A percentile compares a stretch with the other conserved stretches of the same genome.
These are phyloP conservation scores for Paradisaea rubra DNA, from an alignment of 2,113 vertebrate species.

Conservation along the genomic window DNA sequence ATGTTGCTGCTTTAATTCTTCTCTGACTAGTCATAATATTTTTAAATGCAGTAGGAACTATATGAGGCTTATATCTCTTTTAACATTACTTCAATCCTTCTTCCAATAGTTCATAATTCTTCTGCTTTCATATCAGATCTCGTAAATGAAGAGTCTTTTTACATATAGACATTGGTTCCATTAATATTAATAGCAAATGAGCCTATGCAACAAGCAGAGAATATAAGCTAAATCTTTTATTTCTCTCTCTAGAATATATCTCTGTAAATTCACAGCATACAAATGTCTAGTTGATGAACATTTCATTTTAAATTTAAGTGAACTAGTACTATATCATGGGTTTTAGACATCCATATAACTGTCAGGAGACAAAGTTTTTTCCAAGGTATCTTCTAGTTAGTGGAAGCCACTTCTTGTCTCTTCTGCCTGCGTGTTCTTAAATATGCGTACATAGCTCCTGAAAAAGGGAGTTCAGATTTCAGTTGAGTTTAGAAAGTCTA, in stretches of 20 bases:
- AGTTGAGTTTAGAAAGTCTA: background rate
- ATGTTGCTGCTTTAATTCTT: background rate
- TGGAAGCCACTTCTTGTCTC: background rate
- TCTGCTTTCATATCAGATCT: background rate
- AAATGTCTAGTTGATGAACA: background rate
- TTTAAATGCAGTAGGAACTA: background rate
- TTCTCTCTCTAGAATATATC: background rate
- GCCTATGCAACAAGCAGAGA: background rate
- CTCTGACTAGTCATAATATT: background rate
- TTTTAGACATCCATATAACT: background rate
- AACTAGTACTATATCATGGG: background rate
- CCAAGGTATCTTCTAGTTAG: background rate
- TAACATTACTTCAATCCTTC: background rate
- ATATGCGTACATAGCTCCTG: background rate
- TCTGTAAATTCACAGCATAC: background rate
- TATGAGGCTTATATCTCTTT: background rate
- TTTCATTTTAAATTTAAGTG: background rate
- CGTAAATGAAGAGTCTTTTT: background rate
- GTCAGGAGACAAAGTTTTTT: background rate
- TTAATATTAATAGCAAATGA: background rate
- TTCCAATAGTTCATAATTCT: background rate
- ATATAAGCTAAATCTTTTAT: background rate
- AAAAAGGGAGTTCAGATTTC: background rate
- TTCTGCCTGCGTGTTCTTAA: background rate
- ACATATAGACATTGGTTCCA: background rate